Base-by-base conservation (phyloP, 2,888 invertebrate species). In the Parnassius smintheus region DNA sequence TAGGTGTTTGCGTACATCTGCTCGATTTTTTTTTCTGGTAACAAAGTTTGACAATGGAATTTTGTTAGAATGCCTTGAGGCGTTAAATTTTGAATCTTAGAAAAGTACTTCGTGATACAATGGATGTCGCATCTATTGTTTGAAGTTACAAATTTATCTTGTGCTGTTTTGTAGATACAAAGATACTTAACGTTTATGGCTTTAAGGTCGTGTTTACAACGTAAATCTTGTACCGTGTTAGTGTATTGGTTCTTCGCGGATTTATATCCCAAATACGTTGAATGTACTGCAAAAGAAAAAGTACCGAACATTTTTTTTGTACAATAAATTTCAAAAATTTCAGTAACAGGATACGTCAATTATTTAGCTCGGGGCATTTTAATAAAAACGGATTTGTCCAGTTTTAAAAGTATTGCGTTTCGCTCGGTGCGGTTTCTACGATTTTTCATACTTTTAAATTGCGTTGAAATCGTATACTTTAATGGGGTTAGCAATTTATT, bases 71-170 rank as follows among this genome's bases (percentile, higher is more conserved):
- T 71, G 74, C 75, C 74, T 73, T 74, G 80, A 78, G 78, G 84
- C 88, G 85, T 87, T 75, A 87, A 87, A 87, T 87, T 83, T 80
- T 83, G 63, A 80, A 85, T 80, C 80, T 76, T 66, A 61, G 69
- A 68, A 69, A 67, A 65, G 69, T 69, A 69, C 68, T 64, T 60
- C 54, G 56, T 44, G 41, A 59, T 65, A 79, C 77, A 79, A 79
- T 71, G 70, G 78, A 75, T 72, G 76, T 75, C 75, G 68, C 72
- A 63, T 73, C 66, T 66, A 75, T 77, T 77, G 75, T 77, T 69
- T 42, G 50, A n/a, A 51, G 45, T 50, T 45, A 55, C 66, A 66
- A 64, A 22, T 22, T 63, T 61, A 46, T 25, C 10, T 41, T 9
- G 25, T 22, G 53, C 55, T 7, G 18, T 12, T 51, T 3, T n/a